Conservation (phyloP, 2,113 vertebrate species). For the Uropsilus gracilis region DNA sequence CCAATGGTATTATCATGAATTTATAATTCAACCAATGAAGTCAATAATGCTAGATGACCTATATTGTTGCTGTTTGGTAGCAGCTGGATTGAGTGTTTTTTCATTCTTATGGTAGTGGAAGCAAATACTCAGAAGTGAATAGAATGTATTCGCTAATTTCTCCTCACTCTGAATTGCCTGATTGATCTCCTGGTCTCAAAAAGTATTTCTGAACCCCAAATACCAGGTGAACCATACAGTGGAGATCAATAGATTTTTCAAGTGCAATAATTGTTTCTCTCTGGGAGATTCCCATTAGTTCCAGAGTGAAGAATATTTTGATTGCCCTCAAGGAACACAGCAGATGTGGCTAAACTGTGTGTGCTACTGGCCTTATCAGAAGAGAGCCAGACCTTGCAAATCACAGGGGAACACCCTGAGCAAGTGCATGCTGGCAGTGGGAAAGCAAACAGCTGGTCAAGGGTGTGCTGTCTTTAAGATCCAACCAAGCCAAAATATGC, state of each 20-base stretch:
- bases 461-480: conserved; percentile 39
- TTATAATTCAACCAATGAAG: conserved; percentile 48
- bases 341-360: conserved; percentile 85
- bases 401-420: conserved; percentile 68
- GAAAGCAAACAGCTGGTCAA: conserved; percentile 85
- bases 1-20: background rate
- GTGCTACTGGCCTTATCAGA: conserved; percentile 84
- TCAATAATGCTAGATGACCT: background rate
- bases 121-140: conserved; percentile 57
- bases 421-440: conserved; percentile 77
- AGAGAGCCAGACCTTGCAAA: conserved; percentile 85
- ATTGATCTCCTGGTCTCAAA: conserved; percentile 83
- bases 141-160: conserved; percentile 68
- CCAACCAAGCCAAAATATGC: background rate
- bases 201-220: conserved; percentile 83
- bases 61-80: background rate
- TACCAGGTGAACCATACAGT: conserved; percentile 82
- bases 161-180: conserved; percentile 79
- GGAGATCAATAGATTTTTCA: conserved; percentile 85
- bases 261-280: conserved; percentile 87
- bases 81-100: conserved; percentile 53
- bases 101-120: conserved; percentile 46
- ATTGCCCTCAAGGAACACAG: conserved; percentile 86
- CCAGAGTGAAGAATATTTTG: conserved; percentile 84
- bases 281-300: conserved; percentile 85